Conservation (phyloP, 2,888 invertebrate genomes). For the Aphidius colemani region DNA sequence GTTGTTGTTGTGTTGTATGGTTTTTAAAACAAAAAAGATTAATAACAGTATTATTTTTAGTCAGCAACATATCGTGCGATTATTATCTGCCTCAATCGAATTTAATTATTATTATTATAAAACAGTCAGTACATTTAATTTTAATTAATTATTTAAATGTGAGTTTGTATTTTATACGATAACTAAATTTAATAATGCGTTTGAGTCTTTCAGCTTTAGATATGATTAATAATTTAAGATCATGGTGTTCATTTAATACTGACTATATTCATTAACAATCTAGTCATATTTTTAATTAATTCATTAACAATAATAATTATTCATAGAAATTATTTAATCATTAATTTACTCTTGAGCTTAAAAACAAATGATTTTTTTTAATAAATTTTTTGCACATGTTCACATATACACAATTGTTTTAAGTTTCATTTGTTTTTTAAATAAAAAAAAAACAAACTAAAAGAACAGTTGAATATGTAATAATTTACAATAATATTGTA, state of each 20-base stretch:
- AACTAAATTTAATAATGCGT: background rate
- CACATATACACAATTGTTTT: no score
- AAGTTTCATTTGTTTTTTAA: no score
- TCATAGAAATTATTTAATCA: background rate
- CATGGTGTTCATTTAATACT: constrained; percentile 49
- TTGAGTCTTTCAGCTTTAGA: constrained; percentile 5
- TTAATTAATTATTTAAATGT: background rate
- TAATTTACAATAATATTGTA: no score
- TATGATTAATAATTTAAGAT: constrained; percentile 29
- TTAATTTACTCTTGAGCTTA: background rate
- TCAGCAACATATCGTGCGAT: constrained; percentile 21
- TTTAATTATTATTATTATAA: background rate
- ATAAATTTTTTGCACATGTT: no score
- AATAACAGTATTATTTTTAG: constrained; percentile 20
- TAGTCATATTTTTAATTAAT: constrained; percentile 5
- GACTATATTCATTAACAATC: background rate
- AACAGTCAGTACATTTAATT: background rate
- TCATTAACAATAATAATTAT: background rate
- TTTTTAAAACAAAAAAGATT: constrained; percentile 9
- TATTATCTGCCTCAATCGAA: constrained; percentile 5
- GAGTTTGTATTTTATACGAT: background rate
- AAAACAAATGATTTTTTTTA: no score
- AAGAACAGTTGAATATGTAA: no score
- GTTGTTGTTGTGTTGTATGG: constrained; percentile 9
- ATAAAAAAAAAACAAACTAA: no score